Evolutionary conservation across 2,888 invertebrate genomes (phyloP), one percentile per base, ranked within the genome.

Genomic region (Macrophya alboannulata): DNA sequence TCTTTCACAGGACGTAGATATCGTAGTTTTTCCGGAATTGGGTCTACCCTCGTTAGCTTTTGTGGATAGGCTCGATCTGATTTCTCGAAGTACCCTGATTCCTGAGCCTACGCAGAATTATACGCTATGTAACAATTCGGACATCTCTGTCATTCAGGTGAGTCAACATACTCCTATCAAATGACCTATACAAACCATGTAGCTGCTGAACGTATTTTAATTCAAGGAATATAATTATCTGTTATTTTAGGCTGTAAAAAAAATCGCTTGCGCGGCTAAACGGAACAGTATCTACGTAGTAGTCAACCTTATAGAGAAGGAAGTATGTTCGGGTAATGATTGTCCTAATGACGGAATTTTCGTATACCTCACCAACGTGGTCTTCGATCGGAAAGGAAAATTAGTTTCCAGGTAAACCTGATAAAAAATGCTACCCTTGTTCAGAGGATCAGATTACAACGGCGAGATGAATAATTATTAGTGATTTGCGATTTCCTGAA

Each of bases 21-120:
- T 96, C 25, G 92, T 95, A 25, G 95, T 95, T n/a, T 95, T 95
- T 87, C 95, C 96, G 0, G 95, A 95, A 90, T 90, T 86, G 81
- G 93, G 92, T 3, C 51, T 93, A 84, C 90, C 92, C 4, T 88
- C 89, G 5, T 15, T 87, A 1, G 87, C 93, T 84, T 91, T 94
- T 5, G 89, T 94, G 5, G 89, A 88, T 0, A 88, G 91, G 45
- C 71, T 86, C 3, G 3, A 89, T 17, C 88, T 92, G 83, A 84
- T 87, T 6, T 17, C 87, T 3, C 90, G 89, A 88, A 85, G 90
- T 17, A 90, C 91, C 0, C 4, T 89, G 45, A 82, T 91, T 82
- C 92, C 92, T 6, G 85, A 89, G 12, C 85, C 87, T n/a, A 84
- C 84, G 0, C 85, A 87, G 0, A 86, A 90, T 83, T 89, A 89